Base-by-base conservation (phyloP, 1,140 invertebrate species). In the Musca domestica region DNA sequence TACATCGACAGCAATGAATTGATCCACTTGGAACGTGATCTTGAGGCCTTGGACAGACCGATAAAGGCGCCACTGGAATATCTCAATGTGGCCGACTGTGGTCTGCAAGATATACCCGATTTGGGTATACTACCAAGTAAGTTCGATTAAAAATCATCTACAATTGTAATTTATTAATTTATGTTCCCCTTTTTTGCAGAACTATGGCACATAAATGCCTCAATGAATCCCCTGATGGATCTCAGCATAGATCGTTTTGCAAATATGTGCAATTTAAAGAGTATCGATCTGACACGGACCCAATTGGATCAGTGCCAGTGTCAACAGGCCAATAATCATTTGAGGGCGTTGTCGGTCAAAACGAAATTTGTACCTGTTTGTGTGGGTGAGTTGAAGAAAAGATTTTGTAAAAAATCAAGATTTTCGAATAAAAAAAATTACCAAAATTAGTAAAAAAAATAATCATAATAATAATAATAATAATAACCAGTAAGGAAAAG, bases 1-100 rank as follows among this genome's bases (percentile, higher is more conserved):
- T 87, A 88, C 70, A 77, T 88, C 12, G 84, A 83, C 65, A 84
- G 86, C 54, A 88, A 88, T 74, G 81, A 83, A 7, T 71, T 86
- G 27, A 71, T 80, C n/a, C 78, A 85, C 20, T 69, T 85, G 25
- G 76, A 79, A 61, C 71, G 78, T 6, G 82, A 78, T 41, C 74
- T 83, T 23, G 70, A 83, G 68, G 51, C 51, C 9, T 70, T 86
- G 66, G 76, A 78, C 17, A 85, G 81, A 66, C 85, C 86, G 1
- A 84, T 87, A 14, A 76, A 74, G 69, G 85, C 86, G 2, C 86
- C 86, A 3, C 72, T 87, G 34, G 81, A 84, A 67, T 82, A 84
- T 52, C 68, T 87, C n/a, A 86, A 86, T 69, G 71, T 87, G 64
- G 86, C 85, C n/a, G 83, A 84, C 66, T 86, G 85, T 70, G 83